A percentile compares a stretch with the other conserved stretches of the same genome.
These are phyloP conservation scores for Arctia plantaginis DNA, from an alignment of 2,888 invertebrate genomes.

Conservation along the genomic window DNA sequence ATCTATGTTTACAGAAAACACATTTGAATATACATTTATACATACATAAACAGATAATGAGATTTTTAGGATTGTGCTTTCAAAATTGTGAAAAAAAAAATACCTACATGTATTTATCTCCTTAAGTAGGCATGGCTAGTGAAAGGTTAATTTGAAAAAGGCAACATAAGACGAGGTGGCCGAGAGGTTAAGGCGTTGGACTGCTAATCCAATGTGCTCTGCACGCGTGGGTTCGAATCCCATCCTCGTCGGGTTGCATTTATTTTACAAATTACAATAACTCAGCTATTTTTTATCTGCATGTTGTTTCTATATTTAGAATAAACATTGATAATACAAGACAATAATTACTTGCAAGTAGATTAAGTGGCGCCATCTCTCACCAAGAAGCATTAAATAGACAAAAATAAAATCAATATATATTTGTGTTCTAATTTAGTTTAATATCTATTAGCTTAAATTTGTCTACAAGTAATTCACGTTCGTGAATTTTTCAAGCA, in stretches of 20 bases:
- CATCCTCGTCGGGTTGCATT: slow-evolving; percentile 88
- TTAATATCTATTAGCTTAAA: too few relatives aligned
- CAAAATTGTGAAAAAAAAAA: background rate
- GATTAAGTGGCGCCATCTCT: background rate
- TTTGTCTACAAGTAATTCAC: too few relatives aligned
- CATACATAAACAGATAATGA: too few relatives aligned
- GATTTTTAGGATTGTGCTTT: background rate
- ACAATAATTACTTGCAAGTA: too few relatives aligned
- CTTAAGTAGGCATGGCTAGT: background rate
- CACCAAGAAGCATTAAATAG: background rate
- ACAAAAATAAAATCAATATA: background rate
- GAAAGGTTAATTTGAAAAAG: slow-evolving; percentile 4
- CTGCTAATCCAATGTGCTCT: slow-evolving; percentile 94
- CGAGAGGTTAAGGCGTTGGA: slow-evolving; percentile 88
- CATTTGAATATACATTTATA: background rate
- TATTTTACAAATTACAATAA: background rate
- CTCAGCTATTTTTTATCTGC: background rate
- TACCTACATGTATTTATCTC: background rate
- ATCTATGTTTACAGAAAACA: too few relatives aligned
- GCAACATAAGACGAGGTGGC: slow-evolving; percentile 80
- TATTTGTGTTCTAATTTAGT: background rate
- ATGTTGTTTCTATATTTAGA: background rate
- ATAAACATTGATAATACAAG: too few relatives aligned
- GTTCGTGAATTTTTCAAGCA: too few relatives aligned
- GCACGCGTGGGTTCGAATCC: slow-evolving; percentile 93